Percentiles rank a stretch among this genome's conserved stretches.
Evolutionary conservation across 2,113 vertebrate genomes (phyloP).

Genomic region (Abramis brama): DNA sequence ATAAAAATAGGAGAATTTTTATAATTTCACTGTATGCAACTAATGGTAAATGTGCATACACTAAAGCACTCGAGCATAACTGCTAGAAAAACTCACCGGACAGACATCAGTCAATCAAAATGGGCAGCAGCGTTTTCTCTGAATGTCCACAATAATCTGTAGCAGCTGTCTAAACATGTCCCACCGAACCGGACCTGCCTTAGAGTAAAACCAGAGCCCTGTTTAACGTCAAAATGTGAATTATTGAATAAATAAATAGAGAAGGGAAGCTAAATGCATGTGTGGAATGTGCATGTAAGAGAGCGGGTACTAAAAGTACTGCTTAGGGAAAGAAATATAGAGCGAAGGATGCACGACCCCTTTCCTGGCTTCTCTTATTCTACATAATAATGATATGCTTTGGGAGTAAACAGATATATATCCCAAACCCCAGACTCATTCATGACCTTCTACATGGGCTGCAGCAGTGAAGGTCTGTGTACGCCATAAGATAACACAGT

Average conservation of each 20-base stretch:
- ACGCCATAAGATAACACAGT: constrained; percentile 12
- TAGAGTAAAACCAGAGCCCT: constrained; percentile 66
- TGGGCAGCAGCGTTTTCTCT: constrained; percentile 38
- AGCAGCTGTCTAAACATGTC: constrained; percentile 78
- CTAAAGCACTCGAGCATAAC: background rate
- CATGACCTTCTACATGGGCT: background rate
- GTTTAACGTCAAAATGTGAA: constrained; percentile 68
- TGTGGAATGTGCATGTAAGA: constrained; percentile 61
- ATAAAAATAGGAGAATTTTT: constrained; percentile 4
- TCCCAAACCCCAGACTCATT: constrained; percentile 36
- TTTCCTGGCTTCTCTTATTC: constrained; percentile 43
- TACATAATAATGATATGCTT: constrained; percentile 43
- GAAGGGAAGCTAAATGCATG: constrained; percentile 64
- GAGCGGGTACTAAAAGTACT: constrained; percentile 44
- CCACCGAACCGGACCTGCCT: constrained; percentile 56
- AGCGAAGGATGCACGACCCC: constrained; percentile 27
- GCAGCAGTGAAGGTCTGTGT: constrained; percentile 23
- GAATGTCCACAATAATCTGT: constrained; percentile 60
- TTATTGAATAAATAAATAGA: constrained; percentile 73
- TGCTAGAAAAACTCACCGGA: constrained; percentile 30
- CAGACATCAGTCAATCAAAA: constrained; percentile 69
- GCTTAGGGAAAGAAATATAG: constrained; percentile 54
- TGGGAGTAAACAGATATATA: constrained; percentile 10
- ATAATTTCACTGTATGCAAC: constrained; percentile 15
- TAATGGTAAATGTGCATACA: constrained; percentile 10